Percentiles rank a stretch among this genome's conserved stretches.
Conservation (phyloP, 2,888 invertebrate genomes). For the Hoplodrina ambigua region DNA sequence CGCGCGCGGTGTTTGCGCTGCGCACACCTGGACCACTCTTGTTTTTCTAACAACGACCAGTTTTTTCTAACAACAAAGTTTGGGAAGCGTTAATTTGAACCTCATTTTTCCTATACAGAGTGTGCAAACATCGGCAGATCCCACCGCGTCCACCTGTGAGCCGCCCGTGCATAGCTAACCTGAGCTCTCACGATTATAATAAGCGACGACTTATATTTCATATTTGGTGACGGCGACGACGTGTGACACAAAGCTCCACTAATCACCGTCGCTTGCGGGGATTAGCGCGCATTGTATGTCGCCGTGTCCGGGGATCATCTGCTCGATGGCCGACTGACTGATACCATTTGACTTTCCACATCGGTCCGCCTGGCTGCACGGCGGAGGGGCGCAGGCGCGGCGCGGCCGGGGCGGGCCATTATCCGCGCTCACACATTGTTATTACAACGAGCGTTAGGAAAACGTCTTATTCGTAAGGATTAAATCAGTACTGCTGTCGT, state of each 20-base stretch:
- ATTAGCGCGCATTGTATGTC: slow-evolving; percentile 13
- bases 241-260: slow-evolving; percentile 31
- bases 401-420: not conserved
- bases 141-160: slow-evolving; percentile 38
- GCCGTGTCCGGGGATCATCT: slow-evolving; percentile 23
- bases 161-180: not conserved
- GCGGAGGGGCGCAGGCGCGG: too few species aligned
- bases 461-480: slow-evolving; percentile 12
- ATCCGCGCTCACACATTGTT: slow-evolving; percentile 10
- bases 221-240: slow-evolving; percentile 7
- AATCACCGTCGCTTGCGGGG: slow-evolving; percentile 19
- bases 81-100: slow-evolving; percentile 79
- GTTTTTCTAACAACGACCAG: slow-evolving; percentile 77
- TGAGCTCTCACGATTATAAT: slow-evolving; percentile 7
- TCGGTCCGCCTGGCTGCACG: not conserved
- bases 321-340: slow-evolving; percentile 11
- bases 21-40: slow-evolving; percentile 73
- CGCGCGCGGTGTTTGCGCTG: slow-evolving; percentile 67
- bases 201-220: not conserved
- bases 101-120: slow-evolving; percentile 76
- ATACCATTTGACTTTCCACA: slow-evolving; percentile 27
- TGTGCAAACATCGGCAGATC: slow-evolving; percentile 70
- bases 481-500: not conserved
- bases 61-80: slow-evolving; percentile 73
- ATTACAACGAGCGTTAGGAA: slow-evolving; percentile 1